Evolutionary conservation across 2,888 invertebrate species (phyloP), one percentile per base, ranked within the genome.

Genomic region (Orchestes rusci): DNA sequence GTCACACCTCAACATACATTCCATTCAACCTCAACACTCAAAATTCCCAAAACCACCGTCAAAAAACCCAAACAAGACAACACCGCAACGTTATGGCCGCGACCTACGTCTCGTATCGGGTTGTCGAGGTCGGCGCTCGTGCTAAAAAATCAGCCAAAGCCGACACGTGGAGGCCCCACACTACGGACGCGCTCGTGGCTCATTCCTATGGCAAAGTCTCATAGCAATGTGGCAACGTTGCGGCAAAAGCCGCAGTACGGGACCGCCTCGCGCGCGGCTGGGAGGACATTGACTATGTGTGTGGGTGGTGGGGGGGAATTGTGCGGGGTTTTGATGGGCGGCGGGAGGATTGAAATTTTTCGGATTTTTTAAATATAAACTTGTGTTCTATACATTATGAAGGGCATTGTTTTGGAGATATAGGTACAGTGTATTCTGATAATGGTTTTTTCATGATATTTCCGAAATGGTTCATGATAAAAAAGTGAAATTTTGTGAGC

Each of bases 121-220:
- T 76, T 76, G 75, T 69, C 73, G 75, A 76, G 76, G 76, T 76
- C 76, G 74, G 73, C 71, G 75, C 72, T 74, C 74, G 71, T 70
- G 69, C 68, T 67, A 70, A 71, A 67, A 66, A 67, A 64, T 58
- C 60, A 56, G 55, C 55, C 55, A 59, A 61, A 57, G 59, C 55
- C 57, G 60, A 65, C 71, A 70, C 72, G 72, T 73, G 73, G 72
- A 70, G 73, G 72, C 69, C 63, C 60, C 56, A 59, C 61, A 69
- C 68, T 62, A 59, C 48, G 69, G 65, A 35, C 36, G 32, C 27
- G 39, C 50, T 41, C 50, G 50, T 51, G 50, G 45, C 47, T 42
- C 36, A 39, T 35, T 30, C 16, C 43, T 38, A n/a, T 46, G 36
- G 50, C 16, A 38, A 30, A 18, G 23, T n/a, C n/a, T n/a, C n/a